Base-by-base conservation (phyloP, 2,113 vertebrate species). In the Lophochroa leadbeateri region DNA sequence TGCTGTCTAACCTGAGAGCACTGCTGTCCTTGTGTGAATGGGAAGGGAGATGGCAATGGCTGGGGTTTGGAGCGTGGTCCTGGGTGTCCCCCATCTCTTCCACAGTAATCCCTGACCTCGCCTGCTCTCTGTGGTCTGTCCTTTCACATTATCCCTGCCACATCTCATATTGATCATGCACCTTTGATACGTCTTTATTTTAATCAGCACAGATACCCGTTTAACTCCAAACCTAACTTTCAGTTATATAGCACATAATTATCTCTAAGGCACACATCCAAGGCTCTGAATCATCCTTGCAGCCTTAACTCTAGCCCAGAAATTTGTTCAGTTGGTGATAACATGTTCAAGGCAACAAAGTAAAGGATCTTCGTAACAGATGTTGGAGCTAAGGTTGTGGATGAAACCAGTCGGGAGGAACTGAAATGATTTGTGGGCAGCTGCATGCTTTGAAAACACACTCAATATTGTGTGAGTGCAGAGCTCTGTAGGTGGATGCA, bases 221-320 rank as follows among this genome's bases (percentile, higher is more conserved):
- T 71, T 81, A 44, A 71, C 61, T 96, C 82, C 92, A 65, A 60
- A 81, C 43, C 88, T 33, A 50, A 78, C 92, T 90, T 81, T 87
- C 52, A 49, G 70, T 84, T 94, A 12, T 92, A 10, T 0, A 92
- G 76, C 60, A 0, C 44, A 11, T 49, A 50, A 78, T 96, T 90
- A 76, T 86, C 92, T 91, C 67, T 0, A 33, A 60, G 94, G 96
- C 96, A 79, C 61, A 2, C 11, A 2, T 70, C 94, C 96, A 95
- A 83, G 46, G 33, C 90, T 95, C 79, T 96, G 96, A 94, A 79
- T 96, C 96, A 88, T 88, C 83, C 57, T 76, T 3, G n/a, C 31
- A 86, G 94, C 90, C 88, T 7, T 52, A 80, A 39, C 82, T 91
- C 90, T 69, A 81, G 95, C 80, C 80, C 27, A 69, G 88, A 81